These are phyloP conservation scores for Leptopilina drosophilae DNA, from an alignment of 2,888 invertebrate species.

Conservation along the genomic window DNA sequence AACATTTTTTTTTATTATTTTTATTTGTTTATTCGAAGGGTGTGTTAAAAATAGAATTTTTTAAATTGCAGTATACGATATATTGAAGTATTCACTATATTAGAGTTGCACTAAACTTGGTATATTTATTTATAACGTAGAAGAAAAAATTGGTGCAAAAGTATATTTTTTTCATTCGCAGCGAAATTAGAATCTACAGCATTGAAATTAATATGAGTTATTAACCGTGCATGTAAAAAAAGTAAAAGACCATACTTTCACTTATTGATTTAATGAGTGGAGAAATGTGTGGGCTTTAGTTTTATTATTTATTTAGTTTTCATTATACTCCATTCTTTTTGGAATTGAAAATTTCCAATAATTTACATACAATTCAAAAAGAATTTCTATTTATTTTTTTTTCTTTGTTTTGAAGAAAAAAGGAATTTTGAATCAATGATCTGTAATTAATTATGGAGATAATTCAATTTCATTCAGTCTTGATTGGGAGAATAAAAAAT, in stretches of 20 bases:
- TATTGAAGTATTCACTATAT: too few species aligned
- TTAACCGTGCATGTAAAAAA: background rate
- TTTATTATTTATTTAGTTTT: background rate
- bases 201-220: background rate
- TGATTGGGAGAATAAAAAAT: background rate
- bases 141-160: too few species aligned
- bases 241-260: conserved; percentile 7
- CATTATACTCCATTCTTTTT: background rate
- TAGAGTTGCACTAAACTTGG: too few species aligned
- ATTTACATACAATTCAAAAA: conserved; percentile 13
- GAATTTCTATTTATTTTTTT: background rate
- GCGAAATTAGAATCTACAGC: background rate
- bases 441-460: background rate
- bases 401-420: background rate
- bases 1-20: background rate
- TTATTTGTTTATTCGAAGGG: background rate
- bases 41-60: too few species aligned
- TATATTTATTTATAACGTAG: too few species aligned
- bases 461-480: background rate
- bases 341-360: background rate
- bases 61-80: too few species aligned
- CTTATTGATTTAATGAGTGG: conserved; percentile 6
- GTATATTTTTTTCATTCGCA: background rate
- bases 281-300: conserved; percentile 1
- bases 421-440: background rate